Percentiles rank a stretch among this genome's conserved stretches.
Conservation (phyloP, 1,140 invertebrate species). For the Caenorhabditis inopinata region DNA sequence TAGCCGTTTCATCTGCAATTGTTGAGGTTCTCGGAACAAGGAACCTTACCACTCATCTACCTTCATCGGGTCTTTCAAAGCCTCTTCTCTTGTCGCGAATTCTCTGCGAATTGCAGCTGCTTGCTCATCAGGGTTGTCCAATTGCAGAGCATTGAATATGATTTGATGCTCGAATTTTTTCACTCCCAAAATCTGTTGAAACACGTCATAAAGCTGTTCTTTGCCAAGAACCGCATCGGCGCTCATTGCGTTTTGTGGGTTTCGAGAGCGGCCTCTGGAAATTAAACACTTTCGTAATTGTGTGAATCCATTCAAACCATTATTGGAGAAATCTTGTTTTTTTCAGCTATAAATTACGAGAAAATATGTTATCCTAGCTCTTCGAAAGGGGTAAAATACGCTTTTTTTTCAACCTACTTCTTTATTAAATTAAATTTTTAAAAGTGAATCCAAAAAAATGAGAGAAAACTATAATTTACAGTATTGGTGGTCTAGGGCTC, state of each 20-base stretch:
- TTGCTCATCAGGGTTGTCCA: constrained; percentile 98
- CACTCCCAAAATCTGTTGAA: constrained; percentile 94
- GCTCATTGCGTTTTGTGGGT: constrained; percentile 70
- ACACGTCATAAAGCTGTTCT: constrained; percentile 98
- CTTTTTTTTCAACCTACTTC: too few relatives aligned
- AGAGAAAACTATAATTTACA: too few relatives aligned
- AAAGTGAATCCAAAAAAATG: too few relatives aligned
- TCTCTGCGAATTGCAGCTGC: constrained; percentile 97
- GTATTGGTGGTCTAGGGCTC: too few relatives aligned
- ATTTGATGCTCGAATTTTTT: constrained; percentile 99
- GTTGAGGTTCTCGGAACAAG: neutral
- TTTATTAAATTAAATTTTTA: too few relatives aligned
- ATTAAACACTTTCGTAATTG: neutral
- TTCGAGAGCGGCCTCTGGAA: constrained; percentile 59
- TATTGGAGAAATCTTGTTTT: too few relatives aligned
- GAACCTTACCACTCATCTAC: too few relatives aligned
- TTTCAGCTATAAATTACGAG: too few relatives aligned
- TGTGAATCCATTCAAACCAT: neutral
- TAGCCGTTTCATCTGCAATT: constrained; percentile 84
- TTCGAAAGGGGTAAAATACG: too few relatives aligned
- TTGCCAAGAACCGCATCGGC: constrained; percentile 84
- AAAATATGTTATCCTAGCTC: too few relatives aligned
- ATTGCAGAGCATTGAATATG: constrained; percentile 92
- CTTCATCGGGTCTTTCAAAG: constrained; percentile 93
- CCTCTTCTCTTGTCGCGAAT: constrained; percentile 92